Evolutionary conservation across 2,113 vertebrate species (phyloP), one percentile per base, ranked within the genome.

Genomic region (Nothobranchius furzeri): DNA sequence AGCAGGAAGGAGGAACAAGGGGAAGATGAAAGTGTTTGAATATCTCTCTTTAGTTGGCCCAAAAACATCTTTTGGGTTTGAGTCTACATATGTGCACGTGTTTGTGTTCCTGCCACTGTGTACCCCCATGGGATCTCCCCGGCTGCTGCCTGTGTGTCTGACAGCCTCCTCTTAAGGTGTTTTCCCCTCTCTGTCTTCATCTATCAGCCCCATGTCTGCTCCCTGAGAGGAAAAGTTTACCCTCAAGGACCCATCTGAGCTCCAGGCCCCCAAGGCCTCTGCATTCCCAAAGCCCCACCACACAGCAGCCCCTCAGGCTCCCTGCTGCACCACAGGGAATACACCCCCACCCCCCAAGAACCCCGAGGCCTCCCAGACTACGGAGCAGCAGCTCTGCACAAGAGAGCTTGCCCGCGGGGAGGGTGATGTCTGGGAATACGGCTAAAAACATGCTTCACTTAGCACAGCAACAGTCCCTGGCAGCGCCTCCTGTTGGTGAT

Each of bases 241-340:
- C 87, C 83, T 83, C 81, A 47, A 86, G 87, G 85, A 85, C 81
- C 90, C 90, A 92, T 92, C 90, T 92, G 91, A 92, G 87, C 87
- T 90, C 82, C 82, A 88, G 78, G 85, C 79, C 89, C 88, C 87
- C 83, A 84, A 90, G 87, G 88, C 83, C 74, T 79, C 65, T 66
- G 60, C 86, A 84, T 81, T 91, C 90, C 87, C 90, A 85, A 25
- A 85, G 88, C 87, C 87, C 89, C 87, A 30, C 50, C 68, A 84
- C 83, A 82, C 82, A 56, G 81, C 70, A 83, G 86, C 82, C 89
- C 91, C 88, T 84, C 78, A 77, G 89, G 89, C 87, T 82, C 76
- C 83, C 76, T 79, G 63, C 25, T 63, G 51, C 70, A 88, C 91
- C 85, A 86, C 73, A 82, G 88, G 91, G 91, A 89, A 91, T 88